A percentile compares a stretch with the other conserved stretches of the same genome.
phyloP scores from a whole-genome alignment of 2,113 vertebrate species.

The Oxyura jamaicensis region DNA sequence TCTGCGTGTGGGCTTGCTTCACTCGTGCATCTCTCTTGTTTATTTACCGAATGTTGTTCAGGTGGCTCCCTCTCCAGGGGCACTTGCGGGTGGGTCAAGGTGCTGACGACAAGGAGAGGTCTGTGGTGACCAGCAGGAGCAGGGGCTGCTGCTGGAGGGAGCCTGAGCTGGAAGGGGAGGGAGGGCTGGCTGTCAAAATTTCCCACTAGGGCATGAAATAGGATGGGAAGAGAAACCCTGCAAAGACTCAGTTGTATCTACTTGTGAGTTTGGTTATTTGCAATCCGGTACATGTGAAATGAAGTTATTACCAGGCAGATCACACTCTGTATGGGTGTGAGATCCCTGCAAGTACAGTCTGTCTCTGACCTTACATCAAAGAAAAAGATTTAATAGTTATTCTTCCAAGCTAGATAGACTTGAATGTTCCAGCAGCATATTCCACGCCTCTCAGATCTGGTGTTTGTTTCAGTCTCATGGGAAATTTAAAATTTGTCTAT shows the following conservation, averaged over 20 bases:
- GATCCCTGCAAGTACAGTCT: not conserved
- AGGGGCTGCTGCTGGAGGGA: not conserved
- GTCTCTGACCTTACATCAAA: not conserved
- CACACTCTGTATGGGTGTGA: not conserved
- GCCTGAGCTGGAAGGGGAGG: not conserved
- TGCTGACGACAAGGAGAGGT: not conserved
- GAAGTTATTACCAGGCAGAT: constrained; percentile 24
- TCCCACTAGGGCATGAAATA: not conserved
- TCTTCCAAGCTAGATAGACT: not conserved
- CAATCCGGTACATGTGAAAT: not conserved
- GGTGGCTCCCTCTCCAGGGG: not conserved
- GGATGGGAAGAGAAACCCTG: not conserved
- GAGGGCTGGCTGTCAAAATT: not conserved
- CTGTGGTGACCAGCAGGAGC: fast-evolving
- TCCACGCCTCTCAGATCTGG: not conserved
- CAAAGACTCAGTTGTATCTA: not conserved
- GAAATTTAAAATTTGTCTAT: not conserved
- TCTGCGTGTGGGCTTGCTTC: not conserved
- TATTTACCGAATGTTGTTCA: not conserved
- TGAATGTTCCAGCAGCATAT: not conserved
- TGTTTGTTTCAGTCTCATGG: not conserved
- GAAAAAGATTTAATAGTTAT: not conserved
- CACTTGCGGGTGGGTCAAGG: not conserved
- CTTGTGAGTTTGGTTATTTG: constrained; percentile 13
- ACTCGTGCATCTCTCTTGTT: not conserved